These are phyloP conservation scores for Marmota monax DNA, from an alignment of 2,113 vertebrate species.

Conservation along the genomic window DNA sequence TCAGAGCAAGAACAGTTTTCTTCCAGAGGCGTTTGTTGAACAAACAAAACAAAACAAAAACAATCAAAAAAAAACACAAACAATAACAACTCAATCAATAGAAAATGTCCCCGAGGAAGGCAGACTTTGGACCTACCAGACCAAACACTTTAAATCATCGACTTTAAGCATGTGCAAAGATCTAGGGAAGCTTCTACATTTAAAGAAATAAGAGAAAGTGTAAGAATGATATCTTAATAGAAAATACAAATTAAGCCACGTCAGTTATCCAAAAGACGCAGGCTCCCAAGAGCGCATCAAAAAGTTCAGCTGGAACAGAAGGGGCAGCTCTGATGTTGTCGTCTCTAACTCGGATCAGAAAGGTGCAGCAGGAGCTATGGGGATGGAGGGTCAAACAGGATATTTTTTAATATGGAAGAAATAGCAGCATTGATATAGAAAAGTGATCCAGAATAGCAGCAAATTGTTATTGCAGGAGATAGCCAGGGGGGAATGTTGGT, in stretches of 20 bases:
- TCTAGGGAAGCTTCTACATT: background rate
- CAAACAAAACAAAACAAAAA: background rate
- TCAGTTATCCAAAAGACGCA: too few species aligned
- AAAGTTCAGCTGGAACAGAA: background rate
- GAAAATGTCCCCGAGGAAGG: background rate
- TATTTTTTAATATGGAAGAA: background rate
- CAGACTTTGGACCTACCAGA: background rate
- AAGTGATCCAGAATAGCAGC: background rate
- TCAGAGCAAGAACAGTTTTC: background rate
- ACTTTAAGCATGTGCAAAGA: background rate
- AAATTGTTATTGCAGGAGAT: background rate
- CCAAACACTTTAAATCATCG: background rate
- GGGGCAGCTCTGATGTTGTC: background rate
- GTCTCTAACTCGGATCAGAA: background rate
- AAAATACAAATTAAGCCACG: background rate
- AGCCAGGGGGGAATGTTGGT: background rate
- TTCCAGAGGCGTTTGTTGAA: background rate
- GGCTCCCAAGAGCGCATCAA: background rate
- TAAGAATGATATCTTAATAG: background rate
- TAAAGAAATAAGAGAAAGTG: background rate
- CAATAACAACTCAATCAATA: background rate
- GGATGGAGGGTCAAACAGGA: background rate
- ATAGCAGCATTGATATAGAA: background rate
- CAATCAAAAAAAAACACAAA: background rate
- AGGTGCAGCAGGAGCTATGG: background rate